These are phyloP conservation scores for Chloropsis hardwickii DNA, from an alignment of 2,113 vertebrate genomes.

Conservation along the genomic window DNA sequence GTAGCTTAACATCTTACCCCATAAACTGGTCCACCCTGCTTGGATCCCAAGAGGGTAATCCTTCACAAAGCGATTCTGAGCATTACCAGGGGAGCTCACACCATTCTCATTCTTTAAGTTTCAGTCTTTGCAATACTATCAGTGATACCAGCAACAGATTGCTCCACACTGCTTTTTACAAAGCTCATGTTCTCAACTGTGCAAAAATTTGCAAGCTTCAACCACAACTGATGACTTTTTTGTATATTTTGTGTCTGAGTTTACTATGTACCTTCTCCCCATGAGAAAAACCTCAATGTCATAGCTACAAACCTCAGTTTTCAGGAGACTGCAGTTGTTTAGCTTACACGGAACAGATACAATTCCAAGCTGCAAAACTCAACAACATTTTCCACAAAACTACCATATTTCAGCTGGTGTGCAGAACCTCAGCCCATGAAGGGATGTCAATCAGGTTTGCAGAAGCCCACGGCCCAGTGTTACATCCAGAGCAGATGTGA, in stretches of 20 bases:
- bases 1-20: not conserved
- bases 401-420: not conserved
- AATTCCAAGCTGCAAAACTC: not conserved
- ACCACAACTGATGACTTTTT: not conserved
- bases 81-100: not conserved
- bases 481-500: not conserved
- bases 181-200: not conserved
- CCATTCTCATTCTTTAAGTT: rapidly evolving
- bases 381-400: not conserved
- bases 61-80: rapidly evolving
- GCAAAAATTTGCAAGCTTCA: not conserved
- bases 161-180: not conserved
- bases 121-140: not conserved
- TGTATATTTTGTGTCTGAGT: not conserved
- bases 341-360: not conserved
- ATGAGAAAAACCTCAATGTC: not conserved
- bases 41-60: not conserved
- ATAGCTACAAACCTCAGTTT: not conserved
- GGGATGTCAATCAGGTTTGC: not conserved
- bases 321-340: not conserved
- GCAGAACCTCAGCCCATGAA: not conserved
- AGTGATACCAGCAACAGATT: not conserved
- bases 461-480: not conserved
- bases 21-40: not conserved
- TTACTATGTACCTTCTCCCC: not conserved